Conservation (phyloP, 2,113 vertebrate species). For the Callorhinus ursinus region DNA sequence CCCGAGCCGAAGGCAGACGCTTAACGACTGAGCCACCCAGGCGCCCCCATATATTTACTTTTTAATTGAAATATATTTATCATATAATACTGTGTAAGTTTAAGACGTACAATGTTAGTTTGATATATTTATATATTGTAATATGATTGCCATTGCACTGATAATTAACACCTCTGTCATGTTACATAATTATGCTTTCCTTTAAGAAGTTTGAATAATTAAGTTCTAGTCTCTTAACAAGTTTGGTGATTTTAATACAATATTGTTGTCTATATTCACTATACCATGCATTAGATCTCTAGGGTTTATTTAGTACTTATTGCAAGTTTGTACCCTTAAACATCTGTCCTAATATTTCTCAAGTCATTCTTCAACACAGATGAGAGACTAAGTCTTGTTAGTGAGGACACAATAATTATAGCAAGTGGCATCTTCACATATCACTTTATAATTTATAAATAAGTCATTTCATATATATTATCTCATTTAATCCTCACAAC, state of each 20-base stretch:
- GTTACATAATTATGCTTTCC: not conserved
- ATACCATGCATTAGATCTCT: not conserved
- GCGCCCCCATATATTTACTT: not conserved
- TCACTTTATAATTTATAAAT: not conserved
- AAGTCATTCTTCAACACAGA: not conserved
- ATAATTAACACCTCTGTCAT: not conserved
- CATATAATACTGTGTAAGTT: not conserved
- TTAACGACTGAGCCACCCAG: too few species aligned
- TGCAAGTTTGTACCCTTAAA: not conserved
- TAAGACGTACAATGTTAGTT: not conserved
- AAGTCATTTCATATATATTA: not conserved
- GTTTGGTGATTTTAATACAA: not conserved
- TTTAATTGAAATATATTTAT: not conserved
- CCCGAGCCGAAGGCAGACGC: too few species aligned
- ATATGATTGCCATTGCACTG: not conserved
- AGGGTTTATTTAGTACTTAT: not conserved
- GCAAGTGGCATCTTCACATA: not conserved
- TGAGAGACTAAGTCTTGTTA: not conserved
- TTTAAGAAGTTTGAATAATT: not conserved
- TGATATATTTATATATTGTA: not conserved
- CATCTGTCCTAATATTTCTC: not conserved
- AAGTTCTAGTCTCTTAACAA: not conserved
- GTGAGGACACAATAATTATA: not conserved
- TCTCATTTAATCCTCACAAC: not conserved
- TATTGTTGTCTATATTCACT: not conserved